phyloP scores from a whole-genome alignment of 2,888 invertebrate genomes.

The Plusia festucae region DNA sequence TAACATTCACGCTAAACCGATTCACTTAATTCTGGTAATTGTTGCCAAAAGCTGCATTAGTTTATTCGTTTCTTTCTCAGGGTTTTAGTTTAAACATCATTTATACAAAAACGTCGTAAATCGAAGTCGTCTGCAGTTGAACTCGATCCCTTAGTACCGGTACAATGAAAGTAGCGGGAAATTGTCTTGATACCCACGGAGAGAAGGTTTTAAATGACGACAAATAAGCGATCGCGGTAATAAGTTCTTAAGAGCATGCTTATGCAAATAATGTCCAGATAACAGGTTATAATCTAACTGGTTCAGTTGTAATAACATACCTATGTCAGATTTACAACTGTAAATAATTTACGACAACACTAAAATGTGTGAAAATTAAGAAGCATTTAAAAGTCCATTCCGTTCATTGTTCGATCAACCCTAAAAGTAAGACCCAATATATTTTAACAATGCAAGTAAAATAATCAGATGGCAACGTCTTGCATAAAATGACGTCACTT shows the following conservation, averaged over 20 bases:
- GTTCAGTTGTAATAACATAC: background rate
- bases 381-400: slow-evolving; percentile 7
- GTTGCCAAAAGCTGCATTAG: background rate
- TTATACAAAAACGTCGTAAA: slow-evolving; percentile 1
- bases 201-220: slow-evolving; percentile 4
- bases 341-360: background rate
- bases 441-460: slow-evolving; percentile 61
- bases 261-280: slow-evolving; percentile 1
- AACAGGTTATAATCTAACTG: slow-evolving; percentile 4
- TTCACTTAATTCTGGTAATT: background rate
- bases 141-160: background rate
- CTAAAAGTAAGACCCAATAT: slow-evolving; percentile 34
- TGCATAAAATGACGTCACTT: slow-evolving; percentile 82
- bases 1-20: background rate
- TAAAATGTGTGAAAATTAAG: slow-evolving; percentile 4
- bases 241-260: slow-evolving; percentile 1
- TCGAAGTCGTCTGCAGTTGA: slow-evolving; percentile 8
- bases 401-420: slow-evolving; percentile 23
- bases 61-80: background rate
- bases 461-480: slow-evolving; percentile 75
- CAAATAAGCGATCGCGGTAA: slow-evolving; percentile 4
- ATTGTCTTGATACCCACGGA: slow-evolving; percentile 2
- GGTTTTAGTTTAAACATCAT: background rate
- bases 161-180: slow-evolving; percentile 1
- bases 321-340: slow-evolving; percentile 4